Conservation (phyloP, 2,797 vertebrate species). For the Rhinichthys osculus region DNA sequence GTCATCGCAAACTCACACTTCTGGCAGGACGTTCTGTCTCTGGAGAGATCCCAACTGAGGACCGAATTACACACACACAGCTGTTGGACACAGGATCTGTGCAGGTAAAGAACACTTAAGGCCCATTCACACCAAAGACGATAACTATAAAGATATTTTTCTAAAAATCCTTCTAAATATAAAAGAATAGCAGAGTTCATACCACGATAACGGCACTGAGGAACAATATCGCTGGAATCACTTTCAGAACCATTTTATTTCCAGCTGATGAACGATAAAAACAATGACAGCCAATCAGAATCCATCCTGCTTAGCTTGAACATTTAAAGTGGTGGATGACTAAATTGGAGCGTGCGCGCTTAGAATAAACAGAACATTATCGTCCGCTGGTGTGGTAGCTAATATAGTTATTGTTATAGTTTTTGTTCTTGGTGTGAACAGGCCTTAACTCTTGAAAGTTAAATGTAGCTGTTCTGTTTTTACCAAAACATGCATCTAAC, state of each 20-base stretch:
- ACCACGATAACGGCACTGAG: background rate
- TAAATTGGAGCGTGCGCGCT: background rate
- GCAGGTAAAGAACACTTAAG: conserved; percentile 77
- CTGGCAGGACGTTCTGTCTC: conserved; percentile 75
- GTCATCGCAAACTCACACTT: conserved; percentile 90
- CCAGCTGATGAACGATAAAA: background rate
- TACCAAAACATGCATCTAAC: background rate
- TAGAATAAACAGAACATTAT: background rate
- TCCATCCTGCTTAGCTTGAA: background rate
- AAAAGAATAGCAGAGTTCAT: background rate
- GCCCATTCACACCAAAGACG: background rate
- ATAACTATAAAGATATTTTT: background rate
- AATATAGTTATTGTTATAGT: background rate
- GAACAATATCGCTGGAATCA: background rate
- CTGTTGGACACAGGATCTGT: conserved; percentile 69
- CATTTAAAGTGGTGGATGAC: background rate
- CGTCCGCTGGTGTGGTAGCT: background rate
- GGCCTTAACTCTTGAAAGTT: background rate
- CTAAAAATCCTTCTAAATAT: background rate
- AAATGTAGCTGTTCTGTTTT: background rate
- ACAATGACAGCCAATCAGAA: background rate
- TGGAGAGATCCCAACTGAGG: conserved; percentile 16
- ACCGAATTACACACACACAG: conserved; percentile 44
- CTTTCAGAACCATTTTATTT: background rate
- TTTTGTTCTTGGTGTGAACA: background rate